Conservation (phyloP, 2,113 vertebrate species). For the Equus quagga region DNA sequence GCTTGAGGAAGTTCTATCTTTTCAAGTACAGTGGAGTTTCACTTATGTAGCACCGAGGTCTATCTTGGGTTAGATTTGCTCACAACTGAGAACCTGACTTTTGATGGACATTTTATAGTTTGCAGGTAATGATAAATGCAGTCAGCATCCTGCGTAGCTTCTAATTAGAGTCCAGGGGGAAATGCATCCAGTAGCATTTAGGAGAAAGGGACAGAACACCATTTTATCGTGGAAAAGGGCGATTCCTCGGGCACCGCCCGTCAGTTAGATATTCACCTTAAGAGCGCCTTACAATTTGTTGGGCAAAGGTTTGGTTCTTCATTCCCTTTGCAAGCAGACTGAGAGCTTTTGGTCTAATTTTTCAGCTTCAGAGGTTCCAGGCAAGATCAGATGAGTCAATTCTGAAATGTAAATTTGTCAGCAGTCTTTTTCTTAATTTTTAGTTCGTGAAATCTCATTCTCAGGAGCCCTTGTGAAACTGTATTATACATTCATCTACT, state of each 20-base stretch:
- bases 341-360: too few relatives aligned
- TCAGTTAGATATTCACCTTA: too few relatives aligned
- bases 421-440: not conserved
- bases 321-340: too few relatives aligned
- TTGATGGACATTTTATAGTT: not conserved
- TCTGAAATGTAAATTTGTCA: not conserved
- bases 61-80: not conserved
- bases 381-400: not conserved
- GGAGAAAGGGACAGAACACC: too few relatives aligned
- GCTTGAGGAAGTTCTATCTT: not conserved
- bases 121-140: not conserved
- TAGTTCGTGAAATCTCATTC: not conserved
- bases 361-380: not conserved
- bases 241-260: too few relatives aligned
- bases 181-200: not conserved
- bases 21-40: not conserved
- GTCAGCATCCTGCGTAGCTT: not conserved
- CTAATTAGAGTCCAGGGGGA: not conserved
- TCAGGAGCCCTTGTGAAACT: not conserved
- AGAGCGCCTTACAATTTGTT: too few relatives aligned
- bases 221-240: too few relatives aligned
- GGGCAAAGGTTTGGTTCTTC: too few relatives aligned
- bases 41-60: not conserved
- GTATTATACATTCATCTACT: not conserved
- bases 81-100: not conserved